A percentile compares a stretch with the other conserved stretches of the same genome.
phyloP scores from a whole-genome alignment of 1,140 invertebrate genomes.

The Drosophila aff. region DNA sequence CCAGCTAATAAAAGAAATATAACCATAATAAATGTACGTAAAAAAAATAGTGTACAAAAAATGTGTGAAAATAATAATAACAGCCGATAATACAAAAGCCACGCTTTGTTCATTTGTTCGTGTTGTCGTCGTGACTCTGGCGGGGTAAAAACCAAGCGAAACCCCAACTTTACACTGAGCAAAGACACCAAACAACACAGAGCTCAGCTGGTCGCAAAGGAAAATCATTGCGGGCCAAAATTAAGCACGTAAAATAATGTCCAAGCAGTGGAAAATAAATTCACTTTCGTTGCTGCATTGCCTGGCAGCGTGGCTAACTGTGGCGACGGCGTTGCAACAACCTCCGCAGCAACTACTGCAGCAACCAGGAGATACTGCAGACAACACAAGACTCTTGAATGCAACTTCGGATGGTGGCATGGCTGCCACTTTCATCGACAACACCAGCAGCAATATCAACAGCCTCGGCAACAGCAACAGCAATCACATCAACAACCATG shows the following conservation, averaged over 20 bases:
- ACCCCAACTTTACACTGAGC: constrained; percentile 27
- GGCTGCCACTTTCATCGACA: constrained; percentile 68
- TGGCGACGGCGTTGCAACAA: constrained; percentile 51
- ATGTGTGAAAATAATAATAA: constrained; percentile 69
- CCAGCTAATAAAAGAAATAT: constrained; percentile 29
- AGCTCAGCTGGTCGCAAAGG: constrained; percentile 16
- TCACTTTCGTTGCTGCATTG: constrained; percentile 72
- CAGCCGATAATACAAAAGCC: constrained; percentile 53
- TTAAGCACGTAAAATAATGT: constrained; percentile 65
- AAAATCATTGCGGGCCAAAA: constrained; percentile 49
- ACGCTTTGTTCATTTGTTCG: constrained; percentile 54
- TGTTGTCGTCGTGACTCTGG: constrained; percentile 17
- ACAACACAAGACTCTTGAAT: constrained; percentile 51
- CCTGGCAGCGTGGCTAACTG: constrained; percentile 34
- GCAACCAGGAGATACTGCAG: constrained; percentile 42
- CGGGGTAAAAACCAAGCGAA: constrained; percentile 20
- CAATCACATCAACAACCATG: constrained; percentile 32
- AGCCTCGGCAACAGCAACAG: constrained; percentile 17
- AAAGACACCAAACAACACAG: constrained; percentile 15
- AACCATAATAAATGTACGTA: constrained; percentile 40
- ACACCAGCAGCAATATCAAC: constrained; percentile 37
- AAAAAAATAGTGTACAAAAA: constrained; percentile 61
- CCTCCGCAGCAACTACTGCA: constrained; percentile 21
- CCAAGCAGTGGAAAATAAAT: constrained; percentile 68
- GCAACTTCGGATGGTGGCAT: constrained; percentile 46